Evolutionary conservation across 2,797 vertebrate genomes (phyloP).

Genomic region (Paratrypauchen microcephalus): DNA sequence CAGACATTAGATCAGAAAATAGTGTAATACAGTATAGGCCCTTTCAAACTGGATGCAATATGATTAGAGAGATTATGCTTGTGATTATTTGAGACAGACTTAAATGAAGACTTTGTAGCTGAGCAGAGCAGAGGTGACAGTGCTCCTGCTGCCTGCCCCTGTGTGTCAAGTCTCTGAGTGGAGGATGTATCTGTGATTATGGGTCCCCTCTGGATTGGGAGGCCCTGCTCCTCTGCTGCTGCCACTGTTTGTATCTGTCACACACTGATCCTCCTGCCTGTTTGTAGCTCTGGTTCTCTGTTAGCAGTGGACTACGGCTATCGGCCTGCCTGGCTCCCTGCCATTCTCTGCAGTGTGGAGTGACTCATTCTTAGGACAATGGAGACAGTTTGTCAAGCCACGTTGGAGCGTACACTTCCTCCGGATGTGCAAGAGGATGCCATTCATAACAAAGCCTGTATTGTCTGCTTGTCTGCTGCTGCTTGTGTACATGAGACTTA

Average conservation of each 20-base stretch:
- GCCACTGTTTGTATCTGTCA: conserved; percentile 47
- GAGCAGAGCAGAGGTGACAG: conserved; percentile 22
- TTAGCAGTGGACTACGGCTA: conserved; percentile 52
- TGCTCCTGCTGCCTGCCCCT: conserved; percentile 30
- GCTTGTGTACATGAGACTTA: conserved; percentile 45
- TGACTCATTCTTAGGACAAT: conserved; percentile 79
- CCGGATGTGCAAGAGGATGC: conserved; percentile 79
- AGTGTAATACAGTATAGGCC: no score
- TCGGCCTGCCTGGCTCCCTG: conserved; percentile 62
- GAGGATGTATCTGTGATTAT: conserved; percentile 19
- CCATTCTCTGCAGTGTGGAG: conserved; percentile 71
- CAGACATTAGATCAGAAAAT: no score
- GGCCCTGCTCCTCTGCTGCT: conserved; percentile 31
- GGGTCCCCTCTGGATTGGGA: conserved; percentile 34
- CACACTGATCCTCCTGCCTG: conserved; percentile 47
- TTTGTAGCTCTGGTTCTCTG: conserved; percentile 66
- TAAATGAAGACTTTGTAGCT: conserved; percentile 17
- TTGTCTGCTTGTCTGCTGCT: conserved; percentile 69
- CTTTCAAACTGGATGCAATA: no score
- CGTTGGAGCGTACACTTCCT: conserved; percentile 77
- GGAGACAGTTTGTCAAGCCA: conserved; percentile 79
- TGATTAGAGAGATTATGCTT: neutral
- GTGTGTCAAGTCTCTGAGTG: conserved; percentile 24
- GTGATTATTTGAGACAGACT: neutral
- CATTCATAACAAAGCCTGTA: conserved; percentile 77